phyloP scores from a whole-genome alignment of 2,888 invertebrate genomes.

The Acronicta aceris region DNA sequence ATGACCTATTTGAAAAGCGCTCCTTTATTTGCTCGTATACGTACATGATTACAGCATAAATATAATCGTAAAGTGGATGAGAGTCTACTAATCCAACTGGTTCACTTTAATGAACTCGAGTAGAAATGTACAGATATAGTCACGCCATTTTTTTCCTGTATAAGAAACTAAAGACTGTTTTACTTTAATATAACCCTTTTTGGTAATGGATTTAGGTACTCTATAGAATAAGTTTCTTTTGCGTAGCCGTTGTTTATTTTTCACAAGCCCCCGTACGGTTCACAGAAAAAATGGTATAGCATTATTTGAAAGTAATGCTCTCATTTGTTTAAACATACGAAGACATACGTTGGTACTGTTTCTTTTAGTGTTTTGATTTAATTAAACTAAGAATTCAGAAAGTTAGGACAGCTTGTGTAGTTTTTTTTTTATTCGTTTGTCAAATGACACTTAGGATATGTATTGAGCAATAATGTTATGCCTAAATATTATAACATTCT shows the following conservation, averaged over 20 bases:
- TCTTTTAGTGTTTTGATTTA: too few species aligned
- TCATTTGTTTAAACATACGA: conserved; percentile 5
- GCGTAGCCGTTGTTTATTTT: conserved; percentile 33
- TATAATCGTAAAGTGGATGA: conserved; percentile 36
- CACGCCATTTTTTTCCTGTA: conserved; percentile 23
- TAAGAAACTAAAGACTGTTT: conserved; percentile 5
- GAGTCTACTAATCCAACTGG: conserved; percentile 22
- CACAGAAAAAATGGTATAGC: conserved; percentile 17
- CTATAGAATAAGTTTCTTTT: conserved; percentile 40
- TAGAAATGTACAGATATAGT: conserved; percentile 10
- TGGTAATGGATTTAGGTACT: conserved; percentile 34
- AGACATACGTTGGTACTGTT: not conserved
- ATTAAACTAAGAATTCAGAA: too few species aligned
- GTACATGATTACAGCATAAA: conserved; percentile 28
- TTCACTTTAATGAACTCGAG: conserved; percentile 22
- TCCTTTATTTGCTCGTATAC: conserved; percentile 51
- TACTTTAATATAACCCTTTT: conserved; percentile 15
- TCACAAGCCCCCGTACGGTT: conserved; percentile 22
- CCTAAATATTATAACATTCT: too few species aligned
- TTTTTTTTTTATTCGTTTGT: too few species aligned
- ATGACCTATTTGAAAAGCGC: conserved; percentile 65
- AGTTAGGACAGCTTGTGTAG: too few species aligned
- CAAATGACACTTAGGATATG: too few species aligned
- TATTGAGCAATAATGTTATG: too few species aligned
- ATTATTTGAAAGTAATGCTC: conserved; percentile 9